Evolutionary conservation across 1,140 invertebrate genomes (phyloP), one percentile per base, ranked within the genome.

Genomic region (Dinothrombium tinctorium): DNA sequence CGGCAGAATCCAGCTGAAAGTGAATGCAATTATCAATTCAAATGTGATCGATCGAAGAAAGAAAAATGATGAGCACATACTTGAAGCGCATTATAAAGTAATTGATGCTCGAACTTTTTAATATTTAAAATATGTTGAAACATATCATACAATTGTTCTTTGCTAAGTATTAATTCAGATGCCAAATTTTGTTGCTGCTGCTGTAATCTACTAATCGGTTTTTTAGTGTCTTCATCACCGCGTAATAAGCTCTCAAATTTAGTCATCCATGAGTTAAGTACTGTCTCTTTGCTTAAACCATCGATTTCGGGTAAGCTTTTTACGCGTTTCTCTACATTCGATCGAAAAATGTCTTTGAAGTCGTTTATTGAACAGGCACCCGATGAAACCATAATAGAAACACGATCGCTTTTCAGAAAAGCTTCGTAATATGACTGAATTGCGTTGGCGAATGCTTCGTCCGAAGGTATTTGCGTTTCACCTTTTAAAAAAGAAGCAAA

Each of bases 51-150:
- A 32, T 32, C 17, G 17, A 12, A 15, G 17, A 7, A 7, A 4
- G n/a, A 12, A 32, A 8, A 8, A 28, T 8, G n/a, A n/a, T n/a
- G n/a, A n/a, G 44, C n/a, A 56, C 54, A 64, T 62, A 89, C 82
- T 73, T 96, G 78, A 54, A 96, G 69, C 47, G 90, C 87, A 68
- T 98, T 98, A 64, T 89, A 98, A 35, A 99, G 70, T 52, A 99
- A 74, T 63, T 96, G 90, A 63, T 99, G 94, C 63, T 99, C 92
- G 61, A 98, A 98, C 62, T 99, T 99, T 67, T 98, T 98, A 9
- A 99, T 80, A 32, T 77, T 76, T 43, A 99, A 64, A 49, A 98
- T 94, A 61, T 95, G 89, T 59, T 98, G 94, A 63, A 98, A 99
- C 83, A 98, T 94, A 62, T 98, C 92, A 63, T 94, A 99, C 0